Base-by-base conservation (phyloP, 2,113 vertebrate species). In the Barbus barbus region DNA sequence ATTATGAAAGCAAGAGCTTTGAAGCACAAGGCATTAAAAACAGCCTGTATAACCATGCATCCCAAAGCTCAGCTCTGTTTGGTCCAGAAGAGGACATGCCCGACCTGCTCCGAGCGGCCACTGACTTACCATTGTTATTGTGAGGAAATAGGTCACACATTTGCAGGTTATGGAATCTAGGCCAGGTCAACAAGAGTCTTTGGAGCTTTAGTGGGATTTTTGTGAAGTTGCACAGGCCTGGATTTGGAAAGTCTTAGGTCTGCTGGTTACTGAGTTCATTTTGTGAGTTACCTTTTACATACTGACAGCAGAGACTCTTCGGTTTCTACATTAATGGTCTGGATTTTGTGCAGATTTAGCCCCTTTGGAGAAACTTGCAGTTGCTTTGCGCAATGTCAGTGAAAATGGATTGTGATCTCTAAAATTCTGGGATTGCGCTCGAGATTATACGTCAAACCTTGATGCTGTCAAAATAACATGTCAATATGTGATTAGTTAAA, bases 21-120 rank as follows among this genome's bases (percentile, higher is more conserved):
- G 51, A 85, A 89, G 84, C 86, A 89, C 84, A 88, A 88, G 77
- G 86, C 78, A 61, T 78, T 38, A 60, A 86, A 56, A 84, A 86
- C 84, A 86, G 78, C 63, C 81, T 56, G 33, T 31, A 58, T 41
- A 85, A 80, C 83, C 84, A 86, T 85, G 65, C 65, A 74, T 79
- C 84, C 65, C 56, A 48, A 82, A 84, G 53, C 75, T 67, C 51
- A 26, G 26, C 76, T 82, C 60, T 65, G 31, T 65, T 83, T 11
- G 22, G 51, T 61, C 72, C 78, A 24, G 69, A 58, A 26, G 31
- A 46, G 18, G 36, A 53, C 48, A 71, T 58, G 33, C 24, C 79
- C 20, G 3, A n/a, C 38, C 26, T n/a, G 22, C 51, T 28, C 51
- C 12, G 13, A 79, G 61, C 22, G 20, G 48, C 74, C 79, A 44